Base-by-base conservation (phyloP, 2,888 invertebrate genomes). In the Drosophila planitibia region DNA sequence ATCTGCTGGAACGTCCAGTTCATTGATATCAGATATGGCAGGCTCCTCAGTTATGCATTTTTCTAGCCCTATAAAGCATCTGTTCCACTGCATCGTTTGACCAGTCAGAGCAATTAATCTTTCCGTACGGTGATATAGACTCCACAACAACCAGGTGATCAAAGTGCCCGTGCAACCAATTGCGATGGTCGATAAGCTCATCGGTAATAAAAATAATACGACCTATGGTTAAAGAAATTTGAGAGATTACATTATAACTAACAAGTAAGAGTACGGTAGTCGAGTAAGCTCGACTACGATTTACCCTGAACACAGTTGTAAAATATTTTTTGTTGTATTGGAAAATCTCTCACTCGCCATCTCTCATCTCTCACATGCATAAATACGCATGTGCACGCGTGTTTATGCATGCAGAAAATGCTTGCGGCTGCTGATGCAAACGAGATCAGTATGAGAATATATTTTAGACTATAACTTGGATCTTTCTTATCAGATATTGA, bases 131-230 rank as follows among this genome's bases (percentile, higher is more conserved):
- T 14, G 91, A 83, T 60, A 85, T 84, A 66, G 89, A 79, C n/a
- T 79, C 84, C 30, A 90, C 83, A 59, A 91, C 76, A 57, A 92
- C 85, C 62, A 91, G 83, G 73, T 92, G 91, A 55, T 91, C 91
- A 73, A 93, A 94, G 44, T 91, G 93, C 39, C 91, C 91, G 49
- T 92, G 91, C 61, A 94, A 91, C 94, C 94, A 94, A 74, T 92
- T 91, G 59, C 94, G 92, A 93, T 95, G 95, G 92, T 95, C 95
- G 89, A 95, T 94, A 90, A 99, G 98, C 94, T 98, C 97, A 94
- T 99, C 98, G 52, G 98, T 98, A 66, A 99, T 97, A 88, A 97
- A 96, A 90, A 99, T 96, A 85, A 99, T 97, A 88, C 98, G 96
- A 41, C 98, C 98, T 92, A 30, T 3, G 28, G 41, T 25, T 1